A percentile compares a stretch with the other conserved stretches of the same genome.
Evolutionary conservation across 2,113 vertebrate species (phyloP).

Genomic region (Rhadina sibilatrix): DNA sequence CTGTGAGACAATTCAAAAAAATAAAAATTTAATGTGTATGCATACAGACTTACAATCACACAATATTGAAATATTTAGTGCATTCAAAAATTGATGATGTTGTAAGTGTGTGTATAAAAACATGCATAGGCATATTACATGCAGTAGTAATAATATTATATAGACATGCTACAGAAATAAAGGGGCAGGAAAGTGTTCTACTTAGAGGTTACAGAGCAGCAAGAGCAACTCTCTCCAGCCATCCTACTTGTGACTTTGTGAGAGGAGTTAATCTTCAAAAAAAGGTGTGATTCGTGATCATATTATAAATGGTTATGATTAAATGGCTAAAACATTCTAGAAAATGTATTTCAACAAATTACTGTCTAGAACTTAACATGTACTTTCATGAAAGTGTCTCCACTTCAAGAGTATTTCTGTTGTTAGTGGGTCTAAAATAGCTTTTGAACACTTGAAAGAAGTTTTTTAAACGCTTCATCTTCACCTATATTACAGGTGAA

Average conservation of each 20-base stretch:
- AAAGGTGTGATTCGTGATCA: neutral
- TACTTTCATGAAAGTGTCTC: neutral
- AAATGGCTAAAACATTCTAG: neutral
- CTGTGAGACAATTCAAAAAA: neutral
- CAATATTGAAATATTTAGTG: neutral
- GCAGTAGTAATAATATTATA: neutral
- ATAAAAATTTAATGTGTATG: neutral
- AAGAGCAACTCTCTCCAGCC: neutral
- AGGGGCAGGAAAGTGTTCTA: neutral
- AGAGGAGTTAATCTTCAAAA: neutral
- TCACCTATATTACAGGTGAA: neutral
- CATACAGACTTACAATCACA: neutral
- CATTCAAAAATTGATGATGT: neutral
- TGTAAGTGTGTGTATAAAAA: neutral
- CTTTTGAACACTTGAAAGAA: slow-evolving; percentile 13
- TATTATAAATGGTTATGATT: neutral
- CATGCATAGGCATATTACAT: neutral
- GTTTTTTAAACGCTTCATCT: neutral
- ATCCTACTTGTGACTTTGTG: neutral
- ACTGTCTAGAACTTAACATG: neutral
- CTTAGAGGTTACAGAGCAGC: neutral
- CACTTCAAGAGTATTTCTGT: slow-evolving; percentile 15
- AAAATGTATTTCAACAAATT: slow-evolving; percentile 19
- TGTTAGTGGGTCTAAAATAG: slow-evolving; percentile 31
- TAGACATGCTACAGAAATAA: neutral